These are phyloP conservation scores for Beaufortia kweichowensis DNA, from an alignment of 2,113 vertebrate genomes.

Conservation along the genomic window DNA sequence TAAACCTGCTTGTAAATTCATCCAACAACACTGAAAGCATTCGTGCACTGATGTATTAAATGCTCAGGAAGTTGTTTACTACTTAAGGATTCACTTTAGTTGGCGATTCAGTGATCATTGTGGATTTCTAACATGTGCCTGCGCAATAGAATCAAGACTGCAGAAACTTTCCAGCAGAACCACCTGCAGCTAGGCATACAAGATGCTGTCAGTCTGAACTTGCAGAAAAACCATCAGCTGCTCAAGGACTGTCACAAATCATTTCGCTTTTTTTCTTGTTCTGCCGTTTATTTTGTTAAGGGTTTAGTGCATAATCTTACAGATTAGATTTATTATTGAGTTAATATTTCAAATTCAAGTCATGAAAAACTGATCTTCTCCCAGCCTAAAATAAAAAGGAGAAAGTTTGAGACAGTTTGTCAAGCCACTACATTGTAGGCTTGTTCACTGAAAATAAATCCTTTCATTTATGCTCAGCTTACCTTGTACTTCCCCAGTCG, in stretches of 20 bases:
- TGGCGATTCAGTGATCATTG: too few relatives aligned
- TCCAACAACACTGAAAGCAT: not conserved
- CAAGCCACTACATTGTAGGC: not conserved
- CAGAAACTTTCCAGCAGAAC: not conserved
- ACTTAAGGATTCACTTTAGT: too few relatives aligned
- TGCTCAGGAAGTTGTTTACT: not conserved
- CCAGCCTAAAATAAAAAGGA: constrained; percentile 46
- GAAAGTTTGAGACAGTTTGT: not conserved
- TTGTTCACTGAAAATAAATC: not conserved
- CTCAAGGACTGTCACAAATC: not conserved
- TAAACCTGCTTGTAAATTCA: too few relatives aligned
- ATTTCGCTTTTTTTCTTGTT: not conserved
- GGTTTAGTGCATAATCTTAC: not conserved
- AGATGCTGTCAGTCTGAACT: not conserved
- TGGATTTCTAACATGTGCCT: too few relatives aligned
- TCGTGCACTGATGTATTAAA: not conserved
- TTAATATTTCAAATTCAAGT: not conserved
- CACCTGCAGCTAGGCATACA: not conserved
- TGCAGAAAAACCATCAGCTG: not conserved
- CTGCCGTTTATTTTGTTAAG: not conserved
- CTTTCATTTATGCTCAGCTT: not conserved
- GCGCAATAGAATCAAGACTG: not conserved
- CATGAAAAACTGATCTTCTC: constrained; percentile 46
- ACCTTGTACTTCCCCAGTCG: constrained; percentile 59
- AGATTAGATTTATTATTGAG: not conserved